Conservation (phyloP, 2,888 invertebrate genomes). For the Drymonia ruficornis region DNA sequence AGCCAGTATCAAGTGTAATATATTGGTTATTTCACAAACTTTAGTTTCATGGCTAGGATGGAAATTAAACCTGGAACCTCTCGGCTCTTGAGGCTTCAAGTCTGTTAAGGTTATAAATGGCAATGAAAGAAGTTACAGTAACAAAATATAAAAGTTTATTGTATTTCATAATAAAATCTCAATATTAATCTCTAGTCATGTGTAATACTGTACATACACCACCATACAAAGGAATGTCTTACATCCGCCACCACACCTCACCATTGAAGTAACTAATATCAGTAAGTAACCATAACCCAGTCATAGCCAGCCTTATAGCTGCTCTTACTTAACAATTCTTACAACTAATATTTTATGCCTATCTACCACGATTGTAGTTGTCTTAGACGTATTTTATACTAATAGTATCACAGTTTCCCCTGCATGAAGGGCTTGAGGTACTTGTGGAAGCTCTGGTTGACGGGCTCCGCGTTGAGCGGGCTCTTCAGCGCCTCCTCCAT, state of each 20-base stretch:
- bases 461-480: conserved; percentile 92
- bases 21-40: too few relatives aligned
- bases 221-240: conserved; percentile 25
- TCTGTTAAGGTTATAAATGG: too few relatives aligned
- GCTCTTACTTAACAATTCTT: not conserved
- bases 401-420: conserved; percentile 86
- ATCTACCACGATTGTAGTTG: not conserved
- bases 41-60: too few relatives aligned
- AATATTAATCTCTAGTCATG: conserved; percentile 38
- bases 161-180: conserved; percentile 37
- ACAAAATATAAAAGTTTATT: conserved; percentile 48
- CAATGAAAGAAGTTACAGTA: conserved; percentile 9
- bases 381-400: not conserved
- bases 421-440: conserved; percentile 93
- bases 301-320: not conserved
- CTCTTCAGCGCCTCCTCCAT: conserved; percentile 92
- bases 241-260: conserved; percentile 45
- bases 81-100: not conserved
- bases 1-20: too few relatives aligned
- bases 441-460: conserved; percentile 89
- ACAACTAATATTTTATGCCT: not conserved
- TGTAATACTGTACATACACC: conserved; percentile 28
- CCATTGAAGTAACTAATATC: conserved; percentile 5
- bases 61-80: not conserved
- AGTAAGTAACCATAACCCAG: conserved; percentile 18